Evolutionary conservation across 2,888 invertebrate genomes (phyloP).

Genomic region (Drosophila robusta): DNA sequence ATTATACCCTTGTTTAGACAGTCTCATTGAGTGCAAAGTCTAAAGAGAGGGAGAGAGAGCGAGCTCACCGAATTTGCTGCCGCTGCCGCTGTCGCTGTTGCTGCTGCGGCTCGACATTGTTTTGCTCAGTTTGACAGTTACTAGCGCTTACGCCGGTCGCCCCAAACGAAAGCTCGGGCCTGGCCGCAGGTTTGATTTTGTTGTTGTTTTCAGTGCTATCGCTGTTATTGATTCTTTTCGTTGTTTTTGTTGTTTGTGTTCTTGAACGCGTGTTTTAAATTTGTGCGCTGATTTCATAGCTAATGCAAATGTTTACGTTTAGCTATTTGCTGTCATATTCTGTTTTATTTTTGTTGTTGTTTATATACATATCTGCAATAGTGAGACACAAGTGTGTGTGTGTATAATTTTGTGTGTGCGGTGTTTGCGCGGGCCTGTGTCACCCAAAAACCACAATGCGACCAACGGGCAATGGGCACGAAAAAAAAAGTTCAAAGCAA

Average conservation of each 20-base stretch:
- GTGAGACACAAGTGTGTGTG: background rate
- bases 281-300: constrained; percentile 68
- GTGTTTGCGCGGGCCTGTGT: constrained; percentile 22
- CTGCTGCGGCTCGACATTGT: constrained; percentile 33
- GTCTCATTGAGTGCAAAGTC: background rate
- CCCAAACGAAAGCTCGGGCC: constrained; percentile 43
- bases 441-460: constrained; percentile 42
- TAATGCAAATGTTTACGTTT: constrained; percentile 57
- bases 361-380: constrained; percentile 11
- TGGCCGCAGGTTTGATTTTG: constrained; percentile 47
- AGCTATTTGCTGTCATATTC: constrained; percentile 32
- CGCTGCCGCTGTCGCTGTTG: constrained; percentile 1
- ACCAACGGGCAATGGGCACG: constrained; percentile 32
- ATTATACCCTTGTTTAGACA: background rate
- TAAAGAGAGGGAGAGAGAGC: constrained; percentile 18
- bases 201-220: constrained; percentile 22
- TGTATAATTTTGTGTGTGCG: constrained; percentile 6
- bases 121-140: constrained; percentile 76
- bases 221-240: constrained; percentile 10
- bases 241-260: constrained; percentile 28
- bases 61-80: constrained; percentile 16
- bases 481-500: constrained; percentile 74
- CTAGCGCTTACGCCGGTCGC: constrained; percentile 75
- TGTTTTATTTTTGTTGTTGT: constrained; percentile 18
- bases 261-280: constrained; percentile 42